A percentile compares a stretch with the other conserved stretches of the same genome.
These are phyloP conservation scores for Mobula birostris DNA, from an alignment of 2,113 vertebrate species.

Conservation along the genomic window DNA sequence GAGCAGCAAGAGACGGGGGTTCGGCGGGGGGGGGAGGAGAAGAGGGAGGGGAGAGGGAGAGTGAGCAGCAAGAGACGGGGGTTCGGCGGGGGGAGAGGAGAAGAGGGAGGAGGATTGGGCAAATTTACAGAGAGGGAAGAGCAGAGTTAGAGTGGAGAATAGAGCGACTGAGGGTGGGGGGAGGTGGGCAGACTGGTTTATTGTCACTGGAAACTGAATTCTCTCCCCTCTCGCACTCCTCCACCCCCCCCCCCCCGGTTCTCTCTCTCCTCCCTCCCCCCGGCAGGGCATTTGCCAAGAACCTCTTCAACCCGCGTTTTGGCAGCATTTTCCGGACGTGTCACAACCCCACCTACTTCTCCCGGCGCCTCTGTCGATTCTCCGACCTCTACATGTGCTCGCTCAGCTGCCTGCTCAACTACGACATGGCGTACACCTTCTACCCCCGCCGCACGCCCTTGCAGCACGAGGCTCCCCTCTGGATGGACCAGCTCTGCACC, in stretches of 20 bases:
- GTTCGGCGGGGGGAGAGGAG: too few relatives aligned
- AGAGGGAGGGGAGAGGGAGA: not conserved
- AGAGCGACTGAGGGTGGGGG: not conserved
- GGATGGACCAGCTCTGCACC: constrained; percentile 77
- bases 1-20: too few relatives aligned
- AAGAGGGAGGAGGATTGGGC: too few relatives aligned
- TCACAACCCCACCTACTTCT: constrained; percentile 59
- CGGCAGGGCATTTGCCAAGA: constrained; percentile 62
- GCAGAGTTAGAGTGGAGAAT: not conserved
- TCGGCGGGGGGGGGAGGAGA: too few relatives aligned
- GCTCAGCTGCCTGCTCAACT: constrained; percentile 69
- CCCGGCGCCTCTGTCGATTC: constrained; percentile 59
- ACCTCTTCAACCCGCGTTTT: constrained; percentile 52
- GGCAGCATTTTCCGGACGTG: constrained; percentile 73
- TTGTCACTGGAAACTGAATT: too few relatives aligned
- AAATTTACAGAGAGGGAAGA: not conserved
- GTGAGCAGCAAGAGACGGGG: not conserved
- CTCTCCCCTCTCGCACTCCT: not conserved
- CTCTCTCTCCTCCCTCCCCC: not conserved
- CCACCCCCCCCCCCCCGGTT: too few relatives aligned
- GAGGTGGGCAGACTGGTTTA: too few relatives aligned
- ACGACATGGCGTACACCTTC: constrained; percentile 63
- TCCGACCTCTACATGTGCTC: constrained; percentile 74
- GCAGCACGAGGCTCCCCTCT: constrained; percentile 72
- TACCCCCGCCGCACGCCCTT: constrained; percentile 71